Evolutionary conservation across 2,888 invertebrate species (phyloP).

Genomic region (Bruchidius siliquastri): DNA sequence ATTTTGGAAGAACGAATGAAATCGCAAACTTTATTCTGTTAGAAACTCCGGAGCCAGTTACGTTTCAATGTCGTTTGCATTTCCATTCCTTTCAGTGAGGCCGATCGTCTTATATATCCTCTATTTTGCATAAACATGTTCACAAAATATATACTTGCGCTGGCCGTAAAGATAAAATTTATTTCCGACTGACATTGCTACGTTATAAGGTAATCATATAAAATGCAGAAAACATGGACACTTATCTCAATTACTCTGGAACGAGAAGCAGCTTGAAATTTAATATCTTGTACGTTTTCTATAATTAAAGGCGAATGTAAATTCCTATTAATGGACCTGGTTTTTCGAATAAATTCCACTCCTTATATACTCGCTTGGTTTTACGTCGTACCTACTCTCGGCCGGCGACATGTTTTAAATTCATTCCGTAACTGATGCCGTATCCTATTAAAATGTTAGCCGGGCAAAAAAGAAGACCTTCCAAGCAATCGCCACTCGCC

Average conservation of each 20-base stretch:
- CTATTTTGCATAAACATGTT: not conserved
- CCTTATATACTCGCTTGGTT: not conserved
- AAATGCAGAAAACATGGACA: constrained; percentile 4
- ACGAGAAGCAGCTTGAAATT: not conserved
- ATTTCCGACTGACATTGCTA: not conserved
- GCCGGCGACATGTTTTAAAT: not conserved
- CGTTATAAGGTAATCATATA: constrained; percentile 2
- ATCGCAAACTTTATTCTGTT: too few relatives aligned
- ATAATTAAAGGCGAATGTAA: not conserved
- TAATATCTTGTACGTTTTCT: not conserved
- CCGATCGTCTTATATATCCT: not conserved
- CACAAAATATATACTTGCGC: not conserved
- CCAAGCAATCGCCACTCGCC: not conserved
- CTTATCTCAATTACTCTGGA: constrained; percentile 7
- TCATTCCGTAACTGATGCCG: not conserved
- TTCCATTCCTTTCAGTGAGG: not conserved
- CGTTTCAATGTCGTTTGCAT: not conserved
- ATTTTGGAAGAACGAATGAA: too few relatives aligned
- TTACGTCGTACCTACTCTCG: not conserved
- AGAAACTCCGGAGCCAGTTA: not conserved
- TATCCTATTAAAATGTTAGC: not conserved
- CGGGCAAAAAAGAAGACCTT: not conserved
- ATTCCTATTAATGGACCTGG: not conserved
- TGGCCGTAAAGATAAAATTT: not conserved
- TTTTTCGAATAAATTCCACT: not conserved